These are phyloP conservation scores for Arvicanthis niloticus DNA, from an alignment of 2,113 vertebrate species.

Conservation along the genomic window DNA sequence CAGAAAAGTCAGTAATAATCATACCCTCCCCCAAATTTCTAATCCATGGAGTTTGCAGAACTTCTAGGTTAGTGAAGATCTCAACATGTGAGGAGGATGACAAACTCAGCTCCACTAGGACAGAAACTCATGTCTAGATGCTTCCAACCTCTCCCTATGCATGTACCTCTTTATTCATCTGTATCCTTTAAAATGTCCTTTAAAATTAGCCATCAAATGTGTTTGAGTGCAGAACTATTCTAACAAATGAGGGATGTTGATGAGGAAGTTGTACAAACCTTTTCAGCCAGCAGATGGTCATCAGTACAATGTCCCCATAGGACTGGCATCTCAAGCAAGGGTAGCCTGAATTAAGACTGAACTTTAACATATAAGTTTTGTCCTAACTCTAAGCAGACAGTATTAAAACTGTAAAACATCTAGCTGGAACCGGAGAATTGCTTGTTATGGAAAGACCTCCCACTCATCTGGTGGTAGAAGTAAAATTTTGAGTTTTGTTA, in stretches of 20 bases:
- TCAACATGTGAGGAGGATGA: too few relatives aligned
- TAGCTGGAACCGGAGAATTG: neutral
- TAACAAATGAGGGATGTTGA: neutral
- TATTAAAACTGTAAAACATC: neutral
- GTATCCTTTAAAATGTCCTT: neutral
- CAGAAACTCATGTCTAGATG: neutral
- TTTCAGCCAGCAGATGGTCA: neutral
- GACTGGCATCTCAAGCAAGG: neutral
- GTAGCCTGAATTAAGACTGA: neutral
- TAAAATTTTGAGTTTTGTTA: neutral
- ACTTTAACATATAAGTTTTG: neutral
- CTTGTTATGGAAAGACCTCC: neutral
- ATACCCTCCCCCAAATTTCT: neutral
- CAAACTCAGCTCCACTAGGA: neutral
- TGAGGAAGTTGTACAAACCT: neutral
- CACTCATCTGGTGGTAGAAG: neutral
- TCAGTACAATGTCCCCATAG: neutral
- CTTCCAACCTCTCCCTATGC: neutral
- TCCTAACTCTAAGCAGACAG: neutral
- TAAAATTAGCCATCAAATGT: neutral
- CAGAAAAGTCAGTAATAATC: neutral
- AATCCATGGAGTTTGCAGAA: neutral
- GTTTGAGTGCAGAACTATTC: neutral
- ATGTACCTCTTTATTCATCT: neutral
- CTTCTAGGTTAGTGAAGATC: neutral